Evolutionary conservation across 2,113 vertebrate species (phyloP), one percentile per base, ranked within the genome.

Genomic region (Dipodomys ordii): DNA sequence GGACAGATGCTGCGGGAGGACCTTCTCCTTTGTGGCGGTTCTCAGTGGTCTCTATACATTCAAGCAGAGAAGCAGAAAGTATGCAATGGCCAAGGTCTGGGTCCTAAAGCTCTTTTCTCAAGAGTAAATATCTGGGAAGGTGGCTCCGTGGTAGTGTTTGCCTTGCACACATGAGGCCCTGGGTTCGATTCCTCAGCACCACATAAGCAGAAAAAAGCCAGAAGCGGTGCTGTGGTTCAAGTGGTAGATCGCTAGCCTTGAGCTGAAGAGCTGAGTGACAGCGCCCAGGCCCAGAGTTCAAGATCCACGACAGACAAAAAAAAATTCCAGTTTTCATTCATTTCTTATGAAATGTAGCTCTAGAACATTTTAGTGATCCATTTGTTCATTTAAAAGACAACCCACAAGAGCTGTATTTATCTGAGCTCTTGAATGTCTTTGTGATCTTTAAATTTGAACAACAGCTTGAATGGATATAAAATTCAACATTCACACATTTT

Each of bases 301-400:
- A 39, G 39, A 39, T 39, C 39, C 39, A 39, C 5, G 4, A 39
- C 39, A 39, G 39, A 39, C 39, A 39, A 39, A 39, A 39, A 88
- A 60, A 77, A 65, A 74, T 35, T 22, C n/a, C 57, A 78, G 49
- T 88, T 84, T 67, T 81, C 73, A 77, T 49, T 49, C 49, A 49
- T 49, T 49, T 49, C 49, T 49, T 49, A 49, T 49, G 9, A 49
- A 49, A 49, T 49, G 10, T 49, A 49, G 27, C 79, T 74, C 46
- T 19, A 80, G n/a, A 79, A 73, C 8, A 39, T 62, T 84, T 91
- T 25, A 25, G 73, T 78, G 12, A 46, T 35, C 49, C n/a, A 30
- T 12, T 9, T 49, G 49, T 67, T 83, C 28, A 87, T 67, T 88
- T 69, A 83, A 53, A 85, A 86, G 44, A 96, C 25, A 81, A 30